Evolutionary conservation across 2,888 invertebrate species (phyloP), one percentile per base, ranked within the genome.

Genomic region (Tenodera sinensis): DNA sequence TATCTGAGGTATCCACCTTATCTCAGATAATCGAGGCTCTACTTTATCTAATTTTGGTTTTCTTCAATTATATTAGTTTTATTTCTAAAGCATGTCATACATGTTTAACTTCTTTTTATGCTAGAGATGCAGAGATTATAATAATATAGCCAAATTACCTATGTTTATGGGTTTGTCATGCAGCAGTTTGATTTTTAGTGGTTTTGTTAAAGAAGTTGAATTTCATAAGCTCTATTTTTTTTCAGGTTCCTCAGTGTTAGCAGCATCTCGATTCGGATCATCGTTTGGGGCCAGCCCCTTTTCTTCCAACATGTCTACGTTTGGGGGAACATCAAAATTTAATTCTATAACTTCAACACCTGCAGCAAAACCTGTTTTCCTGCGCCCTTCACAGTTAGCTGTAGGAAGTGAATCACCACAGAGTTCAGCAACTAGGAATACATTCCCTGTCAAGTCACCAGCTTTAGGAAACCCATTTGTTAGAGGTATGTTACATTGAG

Each of bases 311-410:
- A 30, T 83, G 34, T 28, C 86, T 25, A n/a, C 71, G 0, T 81
- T 86, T 86, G 86, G 86, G 27, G 15, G 28, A 83, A 7, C 82
- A 28, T 34, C 87, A 42, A 87, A 87, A 28, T 83, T 87, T n/a
- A 87, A 71, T 34, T 54, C 83, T 83, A 83, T 34, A 4, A 83
- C 83, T 42, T 83, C 87, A 87, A 34, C 87, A 54, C 25, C 83
- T 15, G 82, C 85, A 47, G 85, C 90, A 8, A 90, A 88, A 83
- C 89, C 90, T 30, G 82, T 90, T 83, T 54, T 85, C 27, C 34
- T 90, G 71, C 90, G 90, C 28, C 90, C 90, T 27, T 90, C 90
- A 42, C 90, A 90, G 84, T 27, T 90, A 28, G 89, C 90, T n/a
- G 88, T 90, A 34, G 90, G 85, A 27, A 30, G 15, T 85, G 90